Evolutionary conservation across 2,113 vertebrate species (phyloP).

Genomic region (Colaptes auratus): DNA sequence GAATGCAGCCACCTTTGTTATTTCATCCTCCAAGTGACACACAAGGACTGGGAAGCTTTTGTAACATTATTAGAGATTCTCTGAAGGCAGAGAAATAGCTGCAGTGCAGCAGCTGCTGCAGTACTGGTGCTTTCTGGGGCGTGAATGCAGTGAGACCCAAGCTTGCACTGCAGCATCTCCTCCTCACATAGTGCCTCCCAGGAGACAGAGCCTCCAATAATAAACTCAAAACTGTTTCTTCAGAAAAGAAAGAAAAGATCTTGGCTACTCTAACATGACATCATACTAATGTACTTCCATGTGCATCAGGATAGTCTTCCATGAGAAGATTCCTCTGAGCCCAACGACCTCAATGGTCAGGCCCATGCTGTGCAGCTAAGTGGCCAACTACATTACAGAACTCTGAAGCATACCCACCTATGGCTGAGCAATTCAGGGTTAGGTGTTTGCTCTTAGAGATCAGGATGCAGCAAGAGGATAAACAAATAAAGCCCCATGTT

Average conservation of each 20-base stretch:
- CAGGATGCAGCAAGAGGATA: not conserved
- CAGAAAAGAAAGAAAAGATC: not conserved
- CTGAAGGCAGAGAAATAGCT: not conserved
- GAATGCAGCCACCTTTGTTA: conserved; percentile 28
- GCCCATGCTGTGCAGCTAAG: not conserved
- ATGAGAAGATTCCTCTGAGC: not conserved
- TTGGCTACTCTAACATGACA: not conserved
- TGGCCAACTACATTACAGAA: not conserved
- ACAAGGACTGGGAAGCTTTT: not conserved
- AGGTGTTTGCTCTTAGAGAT: not conserved
- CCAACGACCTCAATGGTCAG: not conserved
- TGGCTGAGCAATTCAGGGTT: not conserved
- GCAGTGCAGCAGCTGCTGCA: conserved; percentile 66
- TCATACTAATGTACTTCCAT: not conserved
- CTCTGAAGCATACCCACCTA: not conserved
- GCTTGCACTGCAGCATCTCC: not conserved
- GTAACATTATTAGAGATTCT: not conserved
- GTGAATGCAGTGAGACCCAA: fast-evolving
- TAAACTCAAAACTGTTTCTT: not conserved
- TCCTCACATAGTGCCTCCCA: not conserved
- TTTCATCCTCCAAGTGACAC: conserved; percentile 17
- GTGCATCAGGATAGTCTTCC: not conserved
- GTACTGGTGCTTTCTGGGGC: not conserved
- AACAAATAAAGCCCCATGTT: not conserved
- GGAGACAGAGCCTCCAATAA: not conserved